Base-by-base conservation (phyloP, 2,797 vertebrate genomes). In the Florisuga fusca region DNA sequence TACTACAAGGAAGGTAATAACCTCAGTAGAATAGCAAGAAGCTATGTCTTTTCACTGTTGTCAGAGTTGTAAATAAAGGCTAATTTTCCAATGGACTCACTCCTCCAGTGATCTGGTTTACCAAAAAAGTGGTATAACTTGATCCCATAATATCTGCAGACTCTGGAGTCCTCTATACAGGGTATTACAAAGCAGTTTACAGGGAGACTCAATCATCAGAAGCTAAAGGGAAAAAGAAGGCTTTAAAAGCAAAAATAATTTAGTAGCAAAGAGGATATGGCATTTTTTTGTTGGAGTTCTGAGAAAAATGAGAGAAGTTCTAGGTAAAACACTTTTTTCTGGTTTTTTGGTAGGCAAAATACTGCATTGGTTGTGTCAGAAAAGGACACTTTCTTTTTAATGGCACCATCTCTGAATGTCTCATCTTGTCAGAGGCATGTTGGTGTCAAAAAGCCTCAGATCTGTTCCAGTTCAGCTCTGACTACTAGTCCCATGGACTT, bases 51-150 rank as follows among this genome's bases (percentile, higher is more conserved):
- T 92, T 87, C 93, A 57, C 61, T 93, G 64, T 53, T 94, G 78
- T 88, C 83, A 71, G 83, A 90, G 95, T 58, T 95, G 75, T 93
- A 96, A 96, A 95, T 80, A 93, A 94, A 96, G 87, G 87, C 85
- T 92, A 83, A 94, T 95, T 96, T 94, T 97, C 80, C 80, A 87
- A 29, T 7, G 43, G 64, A 6, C 16, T 74, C 9, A 2, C 38
- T 87, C 48, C 87, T 89, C 87, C 82, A 62, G 38, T 8, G 8
- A 62, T 78, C 74, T 38, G 63, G 54, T 79, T 84, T 81, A 88
- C 84, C 61, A 53, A 53, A 87, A 81, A 74, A 83, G 19, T 21
- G 19, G 17, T 51, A 85, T 68, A 93, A 88, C 82, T 19, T 57
- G 77, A 64, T 55, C 87, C 69, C 38, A 29, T 66, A 38, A 34